Percentiles rank a stretch among this genome's conserved stretches.
phyloP scores from a whole-genome alignment of 1,140 invertebrate genomes.

The Trialeurodes vaporariorum region DNA sequence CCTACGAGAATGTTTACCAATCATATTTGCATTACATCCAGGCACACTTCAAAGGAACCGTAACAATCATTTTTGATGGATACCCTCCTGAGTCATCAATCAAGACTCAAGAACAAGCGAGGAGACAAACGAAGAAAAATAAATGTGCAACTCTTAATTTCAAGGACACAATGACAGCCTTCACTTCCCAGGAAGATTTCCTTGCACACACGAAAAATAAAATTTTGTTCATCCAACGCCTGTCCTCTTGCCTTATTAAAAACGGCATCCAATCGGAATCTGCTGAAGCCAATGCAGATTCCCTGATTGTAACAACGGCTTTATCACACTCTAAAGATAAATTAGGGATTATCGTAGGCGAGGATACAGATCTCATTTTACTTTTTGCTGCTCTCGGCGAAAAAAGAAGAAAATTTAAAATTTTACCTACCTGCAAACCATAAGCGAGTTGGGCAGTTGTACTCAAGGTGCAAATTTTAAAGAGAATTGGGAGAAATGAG shows the following conservation, averaged over 20 bases:
- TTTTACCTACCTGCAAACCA: slow-evolving; percentile 8
- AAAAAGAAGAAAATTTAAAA: slow-evolving; percentile 3
- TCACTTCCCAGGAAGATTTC: neutral
- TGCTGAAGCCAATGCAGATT: too few species aligned
- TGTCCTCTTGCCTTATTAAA: too few species aligned
- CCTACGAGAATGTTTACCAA: slow-evolving; percentile 15
- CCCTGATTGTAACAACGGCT: too few species aligned
- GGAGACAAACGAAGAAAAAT: slow-evolving; percentile 1
- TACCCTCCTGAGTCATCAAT: slow-evolving; percentile 11
- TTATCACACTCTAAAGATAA: too few species aligned
- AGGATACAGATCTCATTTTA: slow-evolving; percentile 19
- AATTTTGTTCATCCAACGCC: too few species aligned
- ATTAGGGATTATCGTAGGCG: slow-evolving; percentile 17
- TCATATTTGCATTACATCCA: slow-evolving; percentile 19
- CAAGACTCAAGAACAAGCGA: neutral
- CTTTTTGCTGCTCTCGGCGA: slow-evolving; percentile 9
- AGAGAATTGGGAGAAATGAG: slow-evolving; percentile 9
- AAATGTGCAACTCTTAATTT: slow-evolving; percentile 1
- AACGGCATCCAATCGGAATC: too few species aligned
- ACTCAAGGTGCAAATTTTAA: neutral
- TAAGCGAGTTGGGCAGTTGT: slow-evolving; percentile 3
- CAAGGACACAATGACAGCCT: neutral
- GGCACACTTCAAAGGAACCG: slow-evolving; percentile 17
- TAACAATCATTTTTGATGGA: slow-evolving; percentile 23
- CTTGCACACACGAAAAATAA: too few species aligned